phyloP scores from a whole-genome alignment of 2,113 vertebrate genomes.

The Rhea pennata region DNA sequence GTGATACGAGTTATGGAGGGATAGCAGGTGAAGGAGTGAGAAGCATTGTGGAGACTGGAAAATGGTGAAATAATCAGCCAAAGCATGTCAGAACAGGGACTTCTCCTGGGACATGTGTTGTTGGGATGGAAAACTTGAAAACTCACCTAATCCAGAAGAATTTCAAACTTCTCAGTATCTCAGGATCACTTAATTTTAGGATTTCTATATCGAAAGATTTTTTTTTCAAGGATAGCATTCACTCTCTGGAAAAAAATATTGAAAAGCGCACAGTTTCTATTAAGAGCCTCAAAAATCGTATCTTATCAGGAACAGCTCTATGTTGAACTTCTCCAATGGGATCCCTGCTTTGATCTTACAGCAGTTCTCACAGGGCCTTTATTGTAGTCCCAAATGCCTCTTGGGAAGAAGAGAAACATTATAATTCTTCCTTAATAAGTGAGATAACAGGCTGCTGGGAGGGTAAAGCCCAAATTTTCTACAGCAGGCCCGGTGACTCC shows the following conservation, averaged over 20 bases:
- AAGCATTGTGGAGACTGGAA: neutral
- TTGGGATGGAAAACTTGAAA: neutral
- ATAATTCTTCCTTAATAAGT: conserved; percentile 68
- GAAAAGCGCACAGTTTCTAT: conserved; percentile 49
- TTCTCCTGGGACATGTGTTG: neutral
- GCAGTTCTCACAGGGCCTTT: conserved; percentile 56
- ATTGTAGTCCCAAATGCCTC: conserved; percentile 56
- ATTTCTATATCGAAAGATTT: neutral
- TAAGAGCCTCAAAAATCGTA: conserved; percentile 12
- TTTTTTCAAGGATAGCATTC: neutral
- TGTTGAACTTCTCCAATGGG: conserved; percentile 53
- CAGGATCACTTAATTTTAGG: neutral
- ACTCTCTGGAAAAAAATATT: neutral
- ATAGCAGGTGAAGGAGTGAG: neutral
- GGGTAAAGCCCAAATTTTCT: conserved; percentile 65
- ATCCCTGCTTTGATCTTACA: conserved; percentile 59
- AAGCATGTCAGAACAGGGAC: neutral
- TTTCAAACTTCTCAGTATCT: neutral
- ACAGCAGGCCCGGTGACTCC: conserved; percentile 40
- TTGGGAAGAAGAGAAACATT: conserved; percentile 61
- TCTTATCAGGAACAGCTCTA: conserved; percentile 54
- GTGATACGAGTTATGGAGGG: neutral
- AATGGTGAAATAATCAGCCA: neutral
- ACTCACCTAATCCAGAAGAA: neutral
- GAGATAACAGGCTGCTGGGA: conserved; percentile 68